Percentiles rank a stretch among this genome's conserved stretches.
phyloP scores from a whole-genome alignment of 2,113 vertebrate genomes.

The Pangasianodon gigas region DNA sequence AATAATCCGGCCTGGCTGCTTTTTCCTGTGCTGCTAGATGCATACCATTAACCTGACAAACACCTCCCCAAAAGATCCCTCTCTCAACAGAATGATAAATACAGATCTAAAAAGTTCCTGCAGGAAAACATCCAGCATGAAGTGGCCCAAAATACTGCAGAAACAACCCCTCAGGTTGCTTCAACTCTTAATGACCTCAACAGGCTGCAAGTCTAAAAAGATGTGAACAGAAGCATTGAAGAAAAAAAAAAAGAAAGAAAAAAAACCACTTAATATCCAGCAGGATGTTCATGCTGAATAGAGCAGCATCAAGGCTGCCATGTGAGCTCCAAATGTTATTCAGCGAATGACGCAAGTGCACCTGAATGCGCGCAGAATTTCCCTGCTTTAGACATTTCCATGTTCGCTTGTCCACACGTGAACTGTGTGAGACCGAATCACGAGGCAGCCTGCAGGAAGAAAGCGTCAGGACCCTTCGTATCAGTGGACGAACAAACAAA shows the following conservation, averaged over 20 bases:
- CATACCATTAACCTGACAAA: slow-evolving; percentile 1
- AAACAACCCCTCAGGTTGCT: neutral
- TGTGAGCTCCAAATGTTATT: neutral
- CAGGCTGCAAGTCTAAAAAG: neutral
- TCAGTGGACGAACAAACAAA: neutral
- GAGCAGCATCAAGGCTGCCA: neutral
- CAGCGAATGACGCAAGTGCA: neutral
- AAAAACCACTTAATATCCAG: neutral
- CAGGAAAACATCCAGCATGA: neutral
- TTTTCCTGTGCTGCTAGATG: slow-evolving; percentile 67
- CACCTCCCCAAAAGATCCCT: neutral
- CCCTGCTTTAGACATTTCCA: neutral
- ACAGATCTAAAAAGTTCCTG: neutral
- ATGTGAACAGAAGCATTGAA: neutral
- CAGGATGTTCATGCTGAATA: neutral
- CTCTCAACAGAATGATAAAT: neutral
- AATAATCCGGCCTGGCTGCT: slow-evolving; percentile 62
- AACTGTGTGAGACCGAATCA: neutral
- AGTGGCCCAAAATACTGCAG: neutral
- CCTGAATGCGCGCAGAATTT: neutral
- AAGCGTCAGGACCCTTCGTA: neutral
- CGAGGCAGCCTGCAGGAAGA: neutral
- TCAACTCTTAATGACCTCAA: neutral
- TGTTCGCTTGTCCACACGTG: neutral
- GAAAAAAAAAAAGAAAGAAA: neutral